These are phyloP conservation scores for Lordiphosa mommai DNA, from an alignment of 1,140 invertebrate species.

Conservation along the genomic window DNA sequence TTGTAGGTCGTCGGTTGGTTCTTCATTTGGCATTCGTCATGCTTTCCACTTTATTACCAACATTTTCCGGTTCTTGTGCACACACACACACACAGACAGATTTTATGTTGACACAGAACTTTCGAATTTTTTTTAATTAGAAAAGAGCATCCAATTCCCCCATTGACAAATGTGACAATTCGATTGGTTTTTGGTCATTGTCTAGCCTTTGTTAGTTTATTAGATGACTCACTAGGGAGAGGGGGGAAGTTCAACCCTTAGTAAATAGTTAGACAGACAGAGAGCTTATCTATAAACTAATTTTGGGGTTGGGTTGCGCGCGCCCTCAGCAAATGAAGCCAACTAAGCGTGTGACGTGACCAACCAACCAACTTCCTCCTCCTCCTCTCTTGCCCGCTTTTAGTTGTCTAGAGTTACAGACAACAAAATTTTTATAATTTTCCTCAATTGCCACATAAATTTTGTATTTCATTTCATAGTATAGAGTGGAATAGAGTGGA, in stretches of 20 bases:
- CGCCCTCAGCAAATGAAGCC: conserved; percentile 55
- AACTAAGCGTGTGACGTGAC: conserved; percentile 68
- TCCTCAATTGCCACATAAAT: conserved; percentile 54
- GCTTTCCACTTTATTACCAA: conserved; percentile 60
- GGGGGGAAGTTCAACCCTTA: neutral
- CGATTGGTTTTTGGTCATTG: too few relatives aligned
- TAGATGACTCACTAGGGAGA: conserved; percentile 37
- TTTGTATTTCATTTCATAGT: conserved; percentile 24
- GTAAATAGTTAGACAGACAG: conserved; percentile 16
- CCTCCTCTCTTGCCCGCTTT: conserved; percentile 5
- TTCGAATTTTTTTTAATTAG: conserved; percentile 65
- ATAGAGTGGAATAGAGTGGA: conserved; percentile 10
- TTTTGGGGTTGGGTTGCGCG: conserved; percentile 21
- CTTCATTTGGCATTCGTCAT: conserved; percentile 49
- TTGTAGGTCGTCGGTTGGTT: conserved; percentile 28
- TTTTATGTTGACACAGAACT: too few relatives aligned
- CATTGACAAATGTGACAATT: conserved; percentile 44
- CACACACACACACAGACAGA: neutral
- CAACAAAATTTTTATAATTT: conserved; percentile 62
- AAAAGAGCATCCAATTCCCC: conserved; percentile 23
- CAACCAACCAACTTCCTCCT: conserved; percentile 5
- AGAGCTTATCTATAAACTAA: conserved; percentile 36
- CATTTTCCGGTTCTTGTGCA: conserved; percentile 38
- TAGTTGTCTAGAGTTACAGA: conserved; percentile 40
- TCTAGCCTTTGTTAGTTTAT: conserved; percentile 17